These are phyloP conservation scores for Drosophila athabasca DNA, from an alignment of 1,140 invertebrate species.

Conservation along the genomic window DNA sequence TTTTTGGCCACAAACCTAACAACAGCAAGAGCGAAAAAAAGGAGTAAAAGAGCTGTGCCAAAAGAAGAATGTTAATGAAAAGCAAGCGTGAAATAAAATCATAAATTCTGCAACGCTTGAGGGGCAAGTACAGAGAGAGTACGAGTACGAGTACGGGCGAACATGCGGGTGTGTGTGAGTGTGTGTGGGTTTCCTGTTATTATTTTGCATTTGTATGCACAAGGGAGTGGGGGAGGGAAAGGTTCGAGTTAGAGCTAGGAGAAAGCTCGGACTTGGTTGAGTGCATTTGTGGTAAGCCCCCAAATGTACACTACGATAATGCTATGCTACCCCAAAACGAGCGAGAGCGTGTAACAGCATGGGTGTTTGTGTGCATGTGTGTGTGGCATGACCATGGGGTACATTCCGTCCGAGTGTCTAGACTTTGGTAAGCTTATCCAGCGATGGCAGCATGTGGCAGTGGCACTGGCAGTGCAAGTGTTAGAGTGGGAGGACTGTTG, in stretches of 20 bases:
- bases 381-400: constrained; percentile 38
- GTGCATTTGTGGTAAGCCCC: constrained; percentile 73
- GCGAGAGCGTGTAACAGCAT: constrained; percentile 11
- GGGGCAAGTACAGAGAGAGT: constrained; percentile 1
- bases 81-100: constrained; percentile 82
- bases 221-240: constrained; percentile 1
- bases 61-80: constrained; percentile 74
- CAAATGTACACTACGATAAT: constrained; percentile 70
- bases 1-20: constrained; percentile 58
- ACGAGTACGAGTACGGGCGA: constrained; percentile 8
- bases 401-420: constrained; percentile 49
- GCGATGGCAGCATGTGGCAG: constrained; percentile 17
- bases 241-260: constrained; percentile 12
- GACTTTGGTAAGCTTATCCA: constrained; percentile 65
- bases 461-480: too few species aligned
- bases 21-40: constrained; percentile 36
- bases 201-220: constrained; percentile 63
- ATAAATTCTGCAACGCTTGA: constrained; percentile 73
- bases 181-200: constrained; percentile 42
- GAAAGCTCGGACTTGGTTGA: constrained; percentile 47
- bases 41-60: constrained; percentile 14
- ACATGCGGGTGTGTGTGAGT: constrained; percentile 1
- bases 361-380: constrained; percentile 37
- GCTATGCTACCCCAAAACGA: constrained; percentile 39
- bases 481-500: too few species aligned